Conservation (phyloP, 2,113 vertebrate genomes). For the Trichomycterus rosablanca region DNA sequence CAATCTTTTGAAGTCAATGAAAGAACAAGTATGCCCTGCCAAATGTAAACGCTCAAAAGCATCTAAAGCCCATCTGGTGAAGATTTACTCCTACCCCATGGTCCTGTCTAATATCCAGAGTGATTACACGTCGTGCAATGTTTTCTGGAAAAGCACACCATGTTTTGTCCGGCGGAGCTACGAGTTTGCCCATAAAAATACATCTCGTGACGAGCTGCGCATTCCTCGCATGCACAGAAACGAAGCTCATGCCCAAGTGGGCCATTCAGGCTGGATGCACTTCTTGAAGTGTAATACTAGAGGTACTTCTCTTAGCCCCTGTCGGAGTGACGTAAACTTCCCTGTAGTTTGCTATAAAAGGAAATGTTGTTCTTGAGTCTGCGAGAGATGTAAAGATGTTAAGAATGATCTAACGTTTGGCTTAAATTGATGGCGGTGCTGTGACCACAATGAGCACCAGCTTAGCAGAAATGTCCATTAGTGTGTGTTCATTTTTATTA, state of each 20-base stretch:
- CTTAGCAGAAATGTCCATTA: too few species aligned
- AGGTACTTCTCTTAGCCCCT: not conserved
- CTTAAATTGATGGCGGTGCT: too few species aligned
- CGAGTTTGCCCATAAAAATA: slow-evolving; percentile 20
- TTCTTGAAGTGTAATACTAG: slow-evolving; percentile 3
- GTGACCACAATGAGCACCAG: too few species aligned
- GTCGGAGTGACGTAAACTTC: not conserved
- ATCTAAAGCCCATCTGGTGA: slow-evolving; percentile 9
- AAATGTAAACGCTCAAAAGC: not conserved
- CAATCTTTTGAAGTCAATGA: slow-evolving; percentile 6
- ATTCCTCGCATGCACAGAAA: slow-evolving; percentile 22
- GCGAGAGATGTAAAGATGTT: not conserved
- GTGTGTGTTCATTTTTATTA: too few species aligned
- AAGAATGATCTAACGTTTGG: too few species aligned
- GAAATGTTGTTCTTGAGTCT: not conserved
- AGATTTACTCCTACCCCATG: slow-evolving; percentile 10
- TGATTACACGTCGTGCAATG: slow-evolving; percentile 5
- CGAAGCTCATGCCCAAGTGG: not conserved
- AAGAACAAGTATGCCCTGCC: slow-evolving; percentile 1
- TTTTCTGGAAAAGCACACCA: slow-evolving; percentile 26
- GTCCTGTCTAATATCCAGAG: not conserved
- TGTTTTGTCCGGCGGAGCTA: slow-evolving; percentile 7
- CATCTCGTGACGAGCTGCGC: not conserved
- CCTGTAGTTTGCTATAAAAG: not conserved
- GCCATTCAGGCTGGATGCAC: slow-evolving; percentile 1